These are phyloP conservation scores for Egretta garzetta DNA, from an alignment of 2,113 vertebrate species.

Conservation along the genomic window DNA sequence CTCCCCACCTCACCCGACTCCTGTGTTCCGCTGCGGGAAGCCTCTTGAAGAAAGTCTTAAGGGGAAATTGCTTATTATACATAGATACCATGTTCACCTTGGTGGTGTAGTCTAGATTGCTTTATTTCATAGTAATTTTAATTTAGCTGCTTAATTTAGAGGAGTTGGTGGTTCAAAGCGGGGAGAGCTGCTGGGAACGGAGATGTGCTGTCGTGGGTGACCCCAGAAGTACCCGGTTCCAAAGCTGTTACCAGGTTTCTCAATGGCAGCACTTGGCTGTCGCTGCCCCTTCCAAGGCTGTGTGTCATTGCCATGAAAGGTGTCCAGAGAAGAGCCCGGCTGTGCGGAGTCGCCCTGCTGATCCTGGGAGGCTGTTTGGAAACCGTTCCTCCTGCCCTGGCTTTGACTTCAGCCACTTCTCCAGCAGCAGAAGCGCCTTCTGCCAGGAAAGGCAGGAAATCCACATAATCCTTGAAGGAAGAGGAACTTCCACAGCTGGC, in stretches of 20 bases:
- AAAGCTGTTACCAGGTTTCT: background rate
- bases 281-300: fast-evolving
- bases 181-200: background rate
- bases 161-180: background rate
- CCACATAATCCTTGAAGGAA: background rate
- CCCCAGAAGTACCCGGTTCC: background rate
- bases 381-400: background rate
- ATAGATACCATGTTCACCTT: background rate
- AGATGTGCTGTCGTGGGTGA: fast-evolving
- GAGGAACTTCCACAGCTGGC: fast-evolving
- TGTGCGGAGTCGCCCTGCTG: fast-evolving
- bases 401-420: fast-evolving
- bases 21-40: fast-evolving
- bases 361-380: background rate
- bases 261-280: fast-evolving
- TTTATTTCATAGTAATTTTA: background rate
- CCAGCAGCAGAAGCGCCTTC: background rate
- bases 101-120: background rate
- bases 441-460: background rate
- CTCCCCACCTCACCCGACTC: fast-evolving
- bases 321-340: background rate
- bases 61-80: background rate
- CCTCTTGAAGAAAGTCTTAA: background rate
- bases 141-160: background rate
- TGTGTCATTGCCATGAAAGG: fast-evolving